A percentile compares a stretch with the other conserved stretches of the same genome.
phyloP scores from a whole-genome alignment of 2,797 vertebrate species.

The Tauraco hartlaubi region DNA sequence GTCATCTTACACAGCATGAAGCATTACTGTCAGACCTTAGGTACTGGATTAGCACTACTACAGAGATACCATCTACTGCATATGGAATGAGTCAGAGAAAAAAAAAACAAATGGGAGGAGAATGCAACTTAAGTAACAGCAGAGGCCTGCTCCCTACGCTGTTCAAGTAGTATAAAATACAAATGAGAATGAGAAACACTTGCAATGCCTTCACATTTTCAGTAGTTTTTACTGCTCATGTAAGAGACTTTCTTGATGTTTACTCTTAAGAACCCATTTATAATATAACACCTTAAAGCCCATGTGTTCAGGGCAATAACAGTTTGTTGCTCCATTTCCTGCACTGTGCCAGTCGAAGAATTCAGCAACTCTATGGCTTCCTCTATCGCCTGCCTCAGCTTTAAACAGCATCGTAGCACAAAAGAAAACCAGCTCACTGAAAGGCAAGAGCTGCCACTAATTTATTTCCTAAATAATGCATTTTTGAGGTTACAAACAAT shows the following conservation, averaged over 20 bases:
- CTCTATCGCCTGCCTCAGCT: constrained; percentile 62
- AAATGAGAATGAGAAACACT: neutral
- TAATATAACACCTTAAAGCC: constrained; percentile 35
- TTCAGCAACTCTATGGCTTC: constrained; percentile 75
- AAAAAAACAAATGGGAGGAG: neutral
- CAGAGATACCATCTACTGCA: neutral
- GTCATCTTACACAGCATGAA: neutral
- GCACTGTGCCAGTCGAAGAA: neutral
- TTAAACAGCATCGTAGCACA: constrained; percentile 19
- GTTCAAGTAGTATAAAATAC: neutral
- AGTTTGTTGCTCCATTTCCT: constrained; percentile 59
- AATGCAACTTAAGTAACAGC: neutral
- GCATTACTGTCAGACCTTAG: neutral
- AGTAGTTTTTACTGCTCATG: neutral
- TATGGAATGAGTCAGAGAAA: neutral
- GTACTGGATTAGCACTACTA: neutral
- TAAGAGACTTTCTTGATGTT: neutral
- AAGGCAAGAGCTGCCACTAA: neutral
- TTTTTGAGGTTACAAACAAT: neutral
- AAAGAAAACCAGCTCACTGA: neutral
- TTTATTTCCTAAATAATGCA: neutral
- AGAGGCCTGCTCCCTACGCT: neutral
- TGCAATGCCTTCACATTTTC: neutral
- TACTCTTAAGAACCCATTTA: neutral
- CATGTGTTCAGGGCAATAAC: neutral